Percentiles rank a stretch among this genome's conserved stretches.
Evolutionary conservation across 2,113 vertebrate species (phyloP).

Genomic region (Ictalurus punctatus): DNA sequence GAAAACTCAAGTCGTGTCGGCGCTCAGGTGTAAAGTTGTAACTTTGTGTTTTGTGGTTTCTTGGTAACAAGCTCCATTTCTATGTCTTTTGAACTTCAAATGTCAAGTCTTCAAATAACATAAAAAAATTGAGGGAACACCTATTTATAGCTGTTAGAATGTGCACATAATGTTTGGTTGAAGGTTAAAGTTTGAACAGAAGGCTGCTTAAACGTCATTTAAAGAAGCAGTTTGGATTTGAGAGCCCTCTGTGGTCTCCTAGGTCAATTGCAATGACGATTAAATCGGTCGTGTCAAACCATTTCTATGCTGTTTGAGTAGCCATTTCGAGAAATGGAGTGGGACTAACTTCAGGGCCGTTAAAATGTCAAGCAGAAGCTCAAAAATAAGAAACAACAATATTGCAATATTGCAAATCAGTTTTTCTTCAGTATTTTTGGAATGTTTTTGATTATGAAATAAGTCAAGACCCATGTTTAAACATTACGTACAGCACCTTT

Average conservation of each 20-base stretch:
- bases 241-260: background rate
- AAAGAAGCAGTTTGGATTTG: background rate
- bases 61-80: background rate
- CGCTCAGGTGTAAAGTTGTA: background rate
- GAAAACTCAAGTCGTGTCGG: background rate
- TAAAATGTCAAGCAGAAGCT: too few relatives aligned
- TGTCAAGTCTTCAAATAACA: background rate
- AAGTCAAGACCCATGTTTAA: background rate
- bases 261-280: background rate
- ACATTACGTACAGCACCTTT: background rate
- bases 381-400: background rate
- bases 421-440: background rate
- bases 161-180: background rate
- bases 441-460: background rate
- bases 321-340: background rate
- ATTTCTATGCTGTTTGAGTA: background rate
- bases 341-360: background rate
- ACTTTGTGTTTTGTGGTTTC: background rate
- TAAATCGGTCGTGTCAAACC: background rate
- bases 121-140: background rate
- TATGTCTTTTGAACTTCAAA: background rate
- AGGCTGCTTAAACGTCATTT: background rate
- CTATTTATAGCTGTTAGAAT: background rate
- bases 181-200: background rate
- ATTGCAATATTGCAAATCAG: background rate